Base-by-base conservation (phyloP, 2,888 invertebrate species). In the Diarsia dahlii region DNA sequence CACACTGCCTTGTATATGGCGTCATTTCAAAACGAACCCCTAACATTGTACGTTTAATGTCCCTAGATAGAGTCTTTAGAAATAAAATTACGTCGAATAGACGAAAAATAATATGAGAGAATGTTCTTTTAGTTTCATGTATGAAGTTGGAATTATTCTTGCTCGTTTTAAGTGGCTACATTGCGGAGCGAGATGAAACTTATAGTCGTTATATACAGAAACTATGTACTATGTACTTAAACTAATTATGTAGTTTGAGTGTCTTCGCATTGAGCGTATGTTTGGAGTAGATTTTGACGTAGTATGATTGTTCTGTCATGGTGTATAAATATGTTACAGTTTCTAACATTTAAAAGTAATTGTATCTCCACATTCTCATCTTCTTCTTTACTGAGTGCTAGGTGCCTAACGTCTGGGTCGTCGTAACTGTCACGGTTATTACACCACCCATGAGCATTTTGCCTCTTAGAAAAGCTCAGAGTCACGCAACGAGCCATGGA, bases 11-110 rank as follows among this genome's bases (percentile, higher is more conserved):
- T 39, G 39, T 0, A 28, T 0, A 18, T 62, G 48, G 60, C 63
- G 52, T 71, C 23, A 77, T 69, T 56, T n/a, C 23, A 18, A 18
- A 45, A 68, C 9, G 10, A 64, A 45, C 15, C 20, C 52, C 45
- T 20, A 39, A 82, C 82, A 82, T 60, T 82, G 76, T 80, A 60
- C n/a, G n/a, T 64, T 79, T 74, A 54, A 74, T 58, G 52, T 48
- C 56, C 15, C n/a, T 8, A 69, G 69, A 66, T 28, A n/a, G 50
- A 66, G 76, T 62, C 54, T 45, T 56, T 28, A n/a, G 50, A 56
- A 70, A 56, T 76, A 70, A 81, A 81, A 81, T 81, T 46, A 81
- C 65, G 28, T 62, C n/a, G 80, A 80, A 62, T 50, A 54, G 46
- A 66, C 50, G 60, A 76, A 66, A 75, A 81, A 70, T 81, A 65